Base-by-base conservation (phyloP, 1,140 invertebrate genomes). In the Bicyclus anynana region DNA sequence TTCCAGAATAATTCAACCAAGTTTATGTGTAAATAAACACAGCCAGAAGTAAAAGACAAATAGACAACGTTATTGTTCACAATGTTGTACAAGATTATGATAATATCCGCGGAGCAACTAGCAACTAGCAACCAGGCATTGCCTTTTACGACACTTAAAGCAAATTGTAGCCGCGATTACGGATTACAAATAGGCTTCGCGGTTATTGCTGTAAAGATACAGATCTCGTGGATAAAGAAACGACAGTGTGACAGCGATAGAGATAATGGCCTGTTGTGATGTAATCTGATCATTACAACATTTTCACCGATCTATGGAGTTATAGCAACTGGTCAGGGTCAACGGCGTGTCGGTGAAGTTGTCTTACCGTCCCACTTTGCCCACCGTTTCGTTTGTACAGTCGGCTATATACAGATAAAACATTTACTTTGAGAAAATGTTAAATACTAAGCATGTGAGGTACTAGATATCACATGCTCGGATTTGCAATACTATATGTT, bases 201-300 rank as follows among this genome's bases (percentile, higher is more conserved):
- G 13, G n/a, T 42, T 53, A 51, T 59, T 59, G 37, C 46, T 35
- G 38, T 51, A 60, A 21, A 40, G 52, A 54, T 60, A 51, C 53
- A 20, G 52, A 60, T 60, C 52, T 37, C 10, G 35, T 35, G 49
- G 59, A 55, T 60, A 55, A 55, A 35, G 33, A 49, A 42, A 54
- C 33, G 46, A 49, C 49, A 53, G 40, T 29, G 23, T 49, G 47
- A 51, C 35, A 42, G 51, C 46, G 51, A 47, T 59, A 42, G 47
- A 33, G 47, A 60, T 53, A 59, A 59, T 38, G 48, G 27, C 35
- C 5, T n/a, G 2, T 48, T 20, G 51, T 59, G 46, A 60, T 60
- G 59, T 60, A 60, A 60, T 60, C 38, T 29, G 37, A 26, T 38
- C 35, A 50, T 60, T 60, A 54, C 58, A 54, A 60, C 59, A 60